Base-by-base conservation (phyloP, 2,888 invertebrate species). In the Scaptomyza caliginosa region DNA sequence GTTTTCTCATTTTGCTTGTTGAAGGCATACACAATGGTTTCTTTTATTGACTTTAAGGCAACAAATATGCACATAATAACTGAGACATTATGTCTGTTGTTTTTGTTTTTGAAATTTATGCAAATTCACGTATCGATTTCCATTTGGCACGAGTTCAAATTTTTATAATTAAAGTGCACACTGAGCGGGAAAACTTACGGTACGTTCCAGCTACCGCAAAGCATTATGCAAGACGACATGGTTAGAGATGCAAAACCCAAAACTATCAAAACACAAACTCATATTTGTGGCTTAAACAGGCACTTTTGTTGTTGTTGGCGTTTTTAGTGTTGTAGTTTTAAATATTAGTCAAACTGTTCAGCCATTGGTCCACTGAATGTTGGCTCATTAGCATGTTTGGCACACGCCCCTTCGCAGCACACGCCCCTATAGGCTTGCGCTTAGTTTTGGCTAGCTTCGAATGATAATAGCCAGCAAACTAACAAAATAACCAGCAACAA, bases 331-430 rank as follows among this genome's bases (percentile, higher is more conserved):
- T 30, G 30, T 30, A 13, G 13, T 26, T 66, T 60, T 58, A 42
- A 45, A 77, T 77, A 52, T 68, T 77, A 74, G 74, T 39, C 54
- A 54, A 50, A 62, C 84, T 63, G 87, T 62, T 54, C 72, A 59
- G 68, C 86, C 63, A 84, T 84, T 84, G 83, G 83, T 81, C 82
- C 66, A 75, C 54, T 43, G 63, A 63, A 67, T 70, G 79, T 88
- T 62, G 73, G 86, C 88, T 84, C 83, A 84, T 84, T 84, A 84
- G 83, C 83, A 84, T 84, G 88, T 85, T 88, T 81, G 67, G 82
- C 78, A 75, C 78, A 84, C 88, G 88, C 88, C 86, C 74, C 80
- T 54, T 62, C 76, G 55, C 80, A 75, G 52, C 68, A 64, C 63
- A 78, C 88, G 83, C 81, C 87, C 63, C 73, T 43, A 49, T 65